phyloP scores from a whole-genome alignment of 1,140 invertebrate genomes.

The Camponotus floridanus region DNA sequence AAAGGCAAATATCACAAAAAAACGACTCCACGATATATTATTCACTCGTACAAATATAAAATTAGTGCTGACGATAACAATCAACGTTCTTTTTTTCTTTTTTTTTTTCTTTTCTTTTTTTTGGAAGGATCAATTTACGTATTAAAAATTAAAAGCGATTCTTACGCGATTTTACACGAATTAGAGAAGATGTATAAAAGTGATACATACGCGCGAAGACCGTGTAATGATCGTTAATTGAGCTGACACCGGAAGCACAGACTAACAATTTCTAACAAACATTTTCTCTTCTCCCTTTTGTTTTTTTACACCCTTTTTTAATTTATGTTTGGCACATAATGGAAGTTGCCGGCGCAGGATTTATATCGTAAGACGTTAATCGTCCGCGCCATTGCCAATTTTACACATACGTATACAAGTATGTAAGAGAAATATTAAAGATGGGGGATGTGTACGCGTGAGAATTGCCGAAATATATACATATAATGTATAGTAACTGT shows the following conservation, averaged over 20 bases:
- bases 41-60: slow-evolving; percentile 32
- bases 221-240: slow-evolving; percentile 49
- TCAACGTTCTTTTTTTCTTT: neutral
- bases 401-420: no score
- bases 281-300: neutral
- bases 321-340: slow-evolving; percentile 78
- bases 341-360: slow-evolving; percentile 77
- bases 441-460: no score
- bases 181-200: slow-evolving; percentile 24
- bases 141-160: slow-evolving; percentile 35
- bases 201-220: slow-evolving; percentile 47
- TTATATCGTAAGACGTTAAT: slow-evolving; percentile 53
- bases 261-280: slow-evolving; percentile 37
- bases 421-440: no score
- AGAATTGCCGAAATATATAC: no score
- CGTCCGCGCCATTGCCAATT: slow-evolving; percentile 28
- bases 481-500: neutral
- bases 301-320: slow-evolving; percentile 29
- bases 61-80: neutral
- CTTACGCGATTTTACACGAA: slow-evolving; percentile 8
- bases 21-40: slow-evolving; percentile 13
- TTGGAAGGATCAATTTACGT: neutral
- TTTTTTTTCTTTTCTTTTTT: neutral
- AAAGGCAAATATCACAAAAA: slow-evolving; percentile 33
- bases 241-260: slow-evolving; percentile 65